Base-by-base conservation (phyloP, 2,888 invertebrate genomes). In the Phasia obesa region DNA sequence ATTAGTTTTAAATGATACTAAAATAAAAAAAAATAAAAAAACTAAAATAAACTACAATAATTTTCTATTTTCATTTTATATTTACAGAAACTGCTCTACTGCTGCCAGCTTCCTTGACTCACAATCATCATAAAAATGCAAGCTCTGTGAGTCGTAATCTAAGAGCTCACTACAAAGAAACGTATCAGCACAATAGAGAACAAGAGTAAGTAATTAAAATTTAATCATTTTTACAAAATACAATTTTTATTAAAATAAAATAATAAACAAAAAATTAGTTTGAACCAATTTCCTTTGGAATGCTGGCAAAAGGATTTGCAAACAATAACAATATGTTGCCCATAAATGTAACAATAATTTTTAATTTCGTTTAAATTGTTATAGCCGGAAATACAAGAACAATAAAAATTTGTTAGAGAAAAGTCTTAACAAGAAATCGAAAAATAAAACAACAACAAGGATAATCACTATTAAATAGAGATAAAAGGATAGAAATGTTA, bases 1-100 rank as follows among this genome's bases (percentile, higher is more conserved):
- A 83, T 82, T 75, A 71, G 60, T 21, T 53, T 17, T 11, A 35
- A 35, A 35, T 9, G 11, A 35, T 35, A 2, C 35, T 11, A 11
- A 35, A 11, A 4, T 31, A 7, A 31, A 0, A 35, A 35, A 35
- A 35, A 31, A 3, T 4, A 5, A 4, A 31, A 6, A 2, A 31
- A 31, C 6, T n/a, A 31, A 3, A 31, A 35, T 11, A 35, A 35
- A 35, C 35, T 35, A 35, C 9, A 35, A 35, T 35, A 2, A 11
- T 35, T 9, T 35, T 35, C 11, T 35, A 11, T 35, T 11, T 35
- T 11, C 2, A 35, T 11, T 35, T 35, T 5, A 11, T 35, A 2
- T 35, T 35, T 92, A n/a, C 92, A 94, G 97, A 97, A 92, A 96
- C 95, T 84, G 97, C 96, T 0, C 94, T 96, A 92, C 93, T 97